Percentiles rank a stretch among this genome's conserved stretches.
These are phyloP conservation scores for Orientallactaga sibirica DNA, from an alignment of 2,797 vertebrate genomes.

Conservation along the genomic window DNA sequence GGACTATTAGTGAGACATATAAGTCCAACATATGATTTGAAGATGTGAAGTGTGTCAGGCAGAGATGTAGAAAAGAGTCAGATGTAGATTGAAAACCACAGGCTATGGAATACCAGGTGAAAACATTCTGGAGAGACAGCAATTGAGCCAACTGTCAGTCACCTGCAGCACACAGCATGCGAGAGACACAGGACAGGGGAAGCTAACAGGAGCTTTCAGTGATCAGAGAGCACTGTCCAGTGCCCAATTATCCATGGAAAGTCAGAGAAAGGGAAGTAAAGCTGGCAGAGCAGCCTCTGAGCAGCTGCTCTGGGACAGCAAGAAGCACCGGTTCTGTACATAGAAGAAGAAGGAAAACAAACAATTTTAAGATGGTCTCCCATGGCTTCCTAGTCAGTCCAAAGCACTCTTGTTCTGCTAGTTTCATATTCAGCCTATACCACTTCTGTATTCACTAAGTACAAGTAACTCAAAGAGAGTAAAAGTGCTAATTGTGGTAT, in stretches of 20 bases:
- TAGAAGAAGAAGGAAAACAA: neutral
- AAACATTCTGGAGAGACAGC: conserved; percentile 53
- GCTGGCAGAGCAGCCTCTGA: neutral
- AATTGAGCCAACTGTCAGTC: neutral
- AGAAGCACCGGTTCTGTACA: neutral
- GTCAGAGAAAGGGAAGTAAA: conserved; percentile 40
- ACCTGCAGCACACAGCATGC: neutral
- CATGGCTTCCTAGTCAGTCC: neutral
- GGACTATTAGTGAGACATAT: conserved; percentile 48
- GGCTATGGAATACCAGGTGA: conserved; percentile 13
- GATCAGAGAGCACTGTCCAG: conserved; percentile 24
- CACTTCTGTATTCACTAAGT: conserved; percentile 33
- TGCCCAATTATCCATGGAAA: conserved; percentile 53
- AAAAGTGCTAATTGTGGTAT: conserved; percentile 41
- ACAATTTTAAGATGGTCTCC: conserved; percentile 19
- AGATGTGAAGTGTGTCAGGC: conserved; percentile 37
- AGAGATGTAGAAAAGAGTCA: neutral
- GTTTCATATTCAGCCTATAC: neutral
- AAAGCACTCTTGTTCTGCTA: neutral
- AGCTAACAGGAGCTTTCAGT: conserved; percentile 21
- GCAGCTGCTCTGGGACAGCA: neutral
- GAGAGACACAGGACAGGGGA: conserved; percentile 25
- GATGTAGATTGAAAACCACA: conserved; percentile 36
- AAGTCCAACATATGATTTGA: conserved; percentile 15
- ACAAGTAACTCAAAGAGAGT: neutral